These are phyloP conservation scores for Lathamus discolor DNA, from an alignment of 2,113 vertebrate genomes.

Conservation along the genomic window DNA sequence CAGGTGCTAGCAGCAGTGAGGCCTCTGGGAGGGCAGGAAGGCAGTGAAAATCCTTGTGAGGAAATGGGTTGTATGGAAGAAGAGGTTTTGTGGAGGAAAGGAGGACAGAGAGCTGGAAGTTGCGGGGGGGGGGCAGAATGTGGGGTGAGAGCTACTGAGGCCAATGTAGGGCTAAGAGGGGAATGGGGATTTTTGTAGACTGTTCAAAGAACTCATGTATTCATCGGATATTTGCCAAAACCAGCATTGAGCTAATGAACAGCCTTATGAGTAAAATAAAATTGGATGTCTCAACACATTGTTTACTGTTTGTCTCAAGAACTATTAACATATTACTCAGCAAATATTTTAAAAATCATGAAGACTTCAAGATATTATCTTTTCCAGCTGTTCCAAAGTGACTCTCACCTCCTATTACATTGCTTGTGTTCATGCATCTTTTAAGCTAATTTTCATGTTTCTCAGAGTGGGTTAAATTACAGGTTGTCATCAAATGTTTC, in stretches of 20 bases:
- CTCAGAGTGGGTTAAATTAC: background rate
- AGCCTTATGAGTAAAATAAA: background rate
- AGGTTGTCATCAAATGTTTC: background rate
- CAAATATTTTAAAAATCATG: background rate
- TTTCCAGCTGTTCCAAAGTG: background rate
- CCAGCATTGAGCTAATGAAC: background rate
- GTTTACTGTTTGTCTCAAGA: background rate
- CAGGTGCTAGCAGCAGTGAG: background rate
- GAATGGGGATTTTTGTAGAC: background rate
- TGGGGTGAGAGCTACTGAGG: background rate
- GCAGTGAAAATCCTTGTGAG: accelerated
- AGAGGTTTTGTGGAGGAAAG: background rate
- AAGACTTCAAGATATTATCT: background rate
- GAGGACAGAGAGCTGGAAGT: background rate
- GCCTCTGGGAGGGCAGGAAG: background rate
- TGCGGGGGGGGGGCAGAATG: no score
- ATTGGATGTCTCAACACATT: background rate
- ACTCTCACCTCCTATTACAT: background rate
- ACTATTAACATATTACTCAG: background rate
- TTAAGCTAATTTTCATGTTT: background rate
- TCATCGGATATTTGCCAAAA: background rate
- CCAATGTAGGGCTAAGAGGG: accelerated
- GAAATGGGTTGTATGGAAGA: background rate
- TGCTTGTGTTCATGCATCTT: background rate
- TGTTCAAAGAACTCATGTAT: background rate